phyloP scores from a whole-genome alignment of 2,113 vertebrate genomes.

The Rhegmatorhina hoffmannsi region DNA sequence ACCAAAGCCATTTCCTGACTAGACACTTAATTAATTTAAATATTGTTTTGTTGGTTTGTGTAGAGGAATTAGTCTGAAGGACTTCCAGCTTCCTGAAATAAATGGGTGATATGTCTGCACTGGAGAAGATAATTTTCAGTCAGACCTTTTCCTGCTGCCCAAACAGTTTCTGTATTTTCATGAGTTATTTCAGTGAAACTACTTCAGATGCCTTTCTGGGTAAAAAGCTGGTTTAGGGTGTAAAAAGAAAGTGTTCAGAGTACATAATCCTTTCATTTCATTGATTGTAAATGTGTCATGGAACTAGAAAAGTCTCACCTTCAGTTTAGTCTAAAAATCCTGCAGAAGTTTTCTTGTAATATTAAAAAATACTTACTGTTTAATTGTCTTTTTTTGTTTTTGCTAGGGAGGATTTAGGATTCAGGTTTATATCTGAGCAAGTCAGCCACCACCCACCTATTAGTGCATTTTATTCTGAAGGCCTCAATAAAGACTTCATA shows the following conservation, averaged over 20 bases:
- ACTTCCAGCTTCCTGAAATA: neutral
- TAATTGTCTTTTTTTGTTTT: neutral
- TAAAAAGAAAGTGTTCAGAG: neutral
- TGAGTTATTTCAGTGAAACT: neutral
- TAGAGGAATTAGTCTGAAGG: neutral
- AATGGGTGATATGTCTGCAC: neutral
- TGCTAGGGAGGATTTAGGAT: constrained; percentile 89
- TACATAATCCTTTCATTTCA: neutral
- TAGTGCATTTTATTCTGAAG: constrained; percentile 93
- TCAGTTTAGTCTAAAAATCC: neutral
- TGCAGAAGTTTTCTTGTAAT: neutral
- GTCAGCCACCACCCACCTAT: constrained; percentile 96
- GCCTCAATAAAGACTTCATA: constrained; percentile 88
- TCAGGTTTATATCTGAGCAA: constrained; percentile 93
- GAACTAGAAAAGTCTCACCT: neutral
- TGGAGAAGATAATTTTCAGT: neutral
- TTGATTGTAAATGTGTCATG: neutral
- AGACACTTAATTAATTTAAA: neutral
- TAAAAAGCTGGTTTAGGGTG: neutral
- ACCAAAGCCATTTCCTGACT: neutral
- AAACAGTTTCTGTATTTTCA: neutral
- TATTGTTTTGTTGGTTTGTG: neutral
- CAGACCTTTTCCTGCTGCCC: neutral
- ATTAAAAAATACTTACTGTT: neutral
- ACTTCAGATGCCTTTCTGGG: neutral